Percentiles rank a stretch among this genome's conserved stretches.
These are phyloP conservation scores for Campoplex capitator DNA, from an alignment of 2,888 invertebrate species.

Conservation along the genomic window DNA sequence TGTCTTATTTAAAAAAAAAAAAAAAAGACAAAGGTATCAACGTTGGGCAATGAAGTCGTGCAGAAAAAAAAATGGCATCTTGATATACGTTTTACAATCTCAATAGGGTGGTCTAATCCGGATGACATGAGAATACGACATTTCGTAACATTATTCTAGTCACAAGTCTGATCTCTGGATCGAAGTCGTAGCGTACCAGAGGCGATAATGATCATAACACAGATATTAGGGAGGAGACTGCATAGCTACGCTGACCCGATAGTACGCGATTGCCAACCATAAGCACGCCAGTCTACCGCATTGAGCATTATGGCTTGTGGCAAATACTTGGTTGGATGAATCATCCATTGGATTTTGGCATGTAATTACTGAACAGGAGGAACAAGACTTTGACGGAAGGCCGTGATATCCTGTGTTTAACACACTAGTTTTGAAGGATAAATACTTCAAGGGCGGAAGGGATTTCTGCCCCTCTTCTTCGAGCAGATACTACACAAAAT, in stretches of 20 bases:
- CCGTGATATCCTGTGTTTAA: background rate
- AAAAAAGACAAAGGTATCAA: background rate
- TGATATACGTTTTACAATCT: background rate
- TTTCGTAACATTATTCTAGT: background rate
- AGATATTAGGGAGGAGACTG: background rate
- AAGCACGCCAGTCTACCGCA: background rate
- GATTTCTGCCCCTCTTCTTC: background rate
- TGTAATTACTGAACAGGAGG: background rate
- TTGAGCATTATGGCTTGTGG: background rate
- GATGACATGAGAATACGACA: background rate
- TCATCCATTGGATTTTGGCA: background rate
- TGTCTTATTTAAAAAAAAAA: too few relatives aligned
- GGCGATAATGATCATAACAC: background rate
- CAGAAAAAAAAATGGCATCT: background rate
- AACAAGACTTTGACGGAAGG: background rate
- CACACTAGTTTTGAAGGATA: background rate
- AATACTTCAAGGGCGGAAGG: background rate
- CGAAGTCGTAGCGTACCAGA: background rate
- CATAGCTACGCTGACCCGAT: background rate
- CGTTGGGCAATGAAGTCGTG: background rate
- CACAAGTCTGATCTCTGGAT: background rate
- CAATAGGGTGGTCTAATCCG: background rate
- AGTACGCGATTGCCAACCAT: background rate
- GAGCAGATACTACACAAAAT: background rate
- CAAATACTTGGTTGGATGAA: background rate